phyloP scores from a whole-genome alignment of 2,797 vertebrate species.

The Hydrocynus forskahlii region DNA sequence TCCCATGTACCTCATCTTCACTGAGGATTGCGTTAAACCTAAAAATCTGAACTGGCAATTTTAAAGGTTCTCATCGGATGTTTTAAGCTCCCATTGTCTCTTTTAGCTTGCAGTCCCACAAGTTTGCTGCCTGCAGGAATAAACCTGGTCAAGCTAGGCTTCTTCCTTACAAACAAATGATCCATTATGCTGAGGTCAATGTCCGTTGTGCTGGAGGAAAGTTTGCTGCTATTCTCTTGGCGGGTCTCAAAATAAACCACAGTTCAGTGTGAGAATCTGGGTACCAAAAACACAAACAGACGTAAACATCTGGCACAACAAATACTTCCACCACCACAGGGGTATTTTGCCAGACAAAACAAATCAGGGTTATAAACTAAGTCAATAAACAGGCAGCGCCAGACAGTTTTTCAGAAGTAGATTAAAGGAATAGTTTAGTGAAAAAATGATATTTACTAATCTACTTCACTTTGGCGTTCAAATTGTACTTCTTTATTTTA shows the following conservation, averaged over 20 bases:
- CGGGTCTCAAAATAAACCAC: slow-evolving; percentile 14
- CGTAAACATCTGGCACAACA: slow-evolving; percentile 15
- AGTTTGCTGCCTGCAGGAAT: neutral
- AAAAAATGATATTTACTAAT: too few species aligned
- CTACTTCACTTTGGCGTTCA: too few species aligned
- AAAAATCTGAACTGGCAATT: neutral
- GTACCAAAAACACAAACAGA: slow-evolving; percentile 30
- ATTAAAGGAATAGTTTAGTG: neutral
- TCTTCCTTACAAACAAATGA: slow-evolving; percentile 6
- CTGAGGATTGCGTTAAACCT: neutral
- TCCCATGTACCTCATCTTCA: slow-evolving; percentile 4
- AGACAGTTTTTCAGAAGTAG: neutral
- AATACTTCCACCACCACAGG: neutral
- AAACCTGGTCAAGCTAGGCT: neutral
- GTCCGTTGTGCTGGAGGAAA: neutral
- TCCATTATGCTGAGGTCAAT: neutral
- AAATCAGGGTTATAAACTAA: neutral
- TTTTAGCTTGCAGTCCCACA: neutral
- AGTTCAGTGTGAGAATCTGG: neutral
- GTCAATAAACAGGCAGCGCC: slow-evolving; percentile 1
- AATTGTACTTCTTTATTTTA: too few species aligned
- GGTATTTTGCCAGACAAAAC: slow-evolving; percentile 6
- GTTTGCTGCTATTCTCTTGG: neutral
- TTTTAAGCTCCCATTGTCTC: neutral
- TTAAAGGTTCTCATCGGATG: neutral